Evolutionary conservation across 2,888 invertebrate genomes (phyloP).

Genomic region (Argyresthia goedartella): DNA sequence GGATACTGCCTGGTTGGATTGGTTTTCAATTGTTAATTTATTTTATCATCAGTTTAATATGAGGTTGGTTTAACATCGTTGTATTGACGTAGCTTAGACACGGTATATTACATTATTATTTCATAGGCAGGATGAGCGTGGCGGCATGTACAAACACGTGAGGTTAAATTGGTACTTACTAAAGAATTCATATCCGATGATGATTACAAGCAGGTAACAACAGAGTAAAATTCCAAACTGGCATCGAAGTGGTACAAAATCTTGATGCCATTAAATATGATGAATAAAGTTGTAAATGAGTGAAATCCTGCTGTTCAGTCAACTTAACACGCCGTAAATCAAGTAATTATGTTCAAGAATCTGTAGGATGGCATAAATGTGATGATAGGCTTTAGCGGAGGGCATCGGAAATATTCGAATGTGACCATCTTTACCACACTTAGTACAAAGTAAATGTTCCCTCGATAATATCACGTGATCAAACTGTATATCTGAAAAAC

Average conservation of each 20-base stretch:
- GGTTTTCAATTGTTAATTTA: too few species aligned
- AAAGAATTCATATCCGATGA: too few species aligned
- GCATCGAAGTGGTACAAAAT: too few species aligned
- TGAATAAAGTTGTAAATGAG: not conserved
- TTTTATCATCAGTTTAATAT: not conserved
- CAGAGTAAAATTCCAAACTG: too few species aligned
- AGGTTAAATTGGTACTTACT: constrained; percentile 17
- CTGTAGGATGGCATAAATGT: not conserved
- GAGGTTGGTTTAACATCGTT: not conserved
- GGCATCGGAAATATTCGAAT: too few species aligned
- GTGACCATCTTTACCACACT: too few species aligned
- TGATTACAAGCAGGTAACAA: too few species aligned
- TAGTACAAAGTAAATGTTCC: too few species aligned
- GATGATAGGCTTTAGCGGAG: too few species aligned
- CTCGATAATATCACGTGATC: too few species aligned
- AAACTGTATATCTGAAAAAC: too few species aligned
- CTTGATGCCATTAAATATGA: not conserved
- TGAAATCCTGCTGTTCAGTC: not conserved
- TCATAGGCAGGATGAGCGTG: constrained; percentile 33
- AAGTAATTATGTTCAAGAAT: not conserved
- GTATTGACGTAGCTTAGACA: not conserved
- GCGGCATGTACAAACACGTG: constrained; percentile 32
- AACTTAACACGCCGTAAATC: constrained; percentile 1
- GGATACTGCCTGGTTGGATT: too few species aligned
- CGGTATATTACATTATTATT: constrained; percentile 7